Conservation (phyloP, 2,797 vertebrate genomes). For the Poeciliopsis paucimaculata region DNA sequence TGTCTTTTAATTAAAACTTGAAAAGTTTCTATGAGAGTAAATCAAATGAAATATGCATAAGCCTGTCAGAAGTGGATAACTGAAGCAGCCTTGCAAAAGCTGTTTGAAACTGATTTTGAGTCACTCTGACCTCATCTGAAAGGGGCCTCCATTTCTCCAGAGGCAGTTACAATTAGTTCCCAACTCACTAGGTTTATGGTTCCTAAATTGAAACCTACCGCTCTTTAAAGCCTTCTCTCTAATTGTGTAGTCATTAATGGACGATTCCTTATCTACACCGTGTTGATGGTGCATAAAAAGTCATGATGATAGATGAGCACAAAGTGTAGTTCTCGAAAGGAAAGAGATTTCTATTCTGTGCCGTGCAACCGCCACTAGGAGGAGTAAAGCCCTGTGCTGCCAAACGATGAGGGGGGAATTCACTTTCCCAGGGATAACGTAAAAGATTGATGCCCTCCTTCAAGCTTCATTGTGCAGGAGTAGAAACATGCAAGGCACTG, state of each 20-base stretch:
- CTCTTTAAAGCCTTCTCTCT: conserved; percentile 72
- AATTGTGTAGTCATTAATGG: conserved; percentile 78
- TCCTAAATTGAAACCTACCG: conserved; percentile 77
- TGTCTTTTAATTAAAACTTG: conserved; percentile 62
- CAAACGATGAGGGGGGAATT: neutral
- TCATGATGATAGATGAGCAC: conserved; percentile 64
- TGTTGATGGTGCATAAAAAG: conserved; percentile 72
- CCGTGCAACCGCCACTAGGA: conserved; percentile 56
- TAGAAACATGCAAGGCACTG: conserved; percentile 54
- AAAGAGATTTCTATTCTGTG: conserved; percentile 15
- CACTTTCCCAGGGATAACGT: conserved; percentile 46
- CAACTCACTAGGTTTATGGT: conserved; percentile 76
- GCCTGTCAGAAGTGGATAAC: conserved; percentile 49
- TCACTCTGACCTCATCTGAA: conserved; percentile 87
- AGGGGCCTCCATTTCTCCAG: conserved; percentile 59
- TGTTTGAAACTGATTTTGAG: conserved; percentile 93
- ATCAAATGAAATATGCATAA: conserved; percentile 47
- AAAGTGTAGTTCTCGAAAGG: conserved; percentile 43
- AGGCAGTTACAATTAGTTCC: conserved; percentile 71
- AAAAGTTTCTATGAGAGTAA: conserved; percentile 47
- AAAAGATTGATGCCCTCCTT: conserved; percentile 68
- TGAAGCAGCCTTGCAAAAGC: conserved; percentile 86
- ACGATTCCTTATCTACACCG: conserved; percentile 69
- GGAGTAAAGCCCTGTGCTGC: conserved; percentile 61
- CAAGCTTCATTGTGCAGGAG: conserved; percentile 68